Base-by-base conservation (phyloP, 1,140 invertebrate genomes). In the Drosophila seguyi region DNA sequence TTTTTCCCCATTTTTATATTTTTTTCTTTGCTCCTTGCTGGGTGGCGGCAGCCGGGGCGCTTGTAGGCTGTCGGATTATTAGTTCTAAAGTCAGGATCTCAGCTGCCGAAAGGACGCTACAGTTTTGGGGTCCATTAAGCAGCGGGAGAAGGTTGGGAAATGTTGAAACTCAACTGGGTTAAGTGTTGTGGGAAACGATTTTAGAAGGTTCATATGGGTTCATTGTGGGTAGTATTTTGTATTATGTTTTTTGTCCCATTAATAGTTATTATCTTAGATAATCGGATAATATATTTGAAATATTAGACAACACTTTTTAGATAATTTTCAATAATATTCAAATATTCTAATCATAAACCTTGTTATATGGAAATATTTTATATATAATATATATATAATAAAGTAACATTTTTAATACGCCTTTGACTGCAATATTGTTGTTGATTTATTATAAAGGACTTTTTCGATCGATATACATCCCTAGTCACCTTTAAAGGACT, bases 51-150 rank as follows among this genome's bases (percentile, higher is more conserved):
- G 44, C 65, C 76, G 81, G 79, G 81, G 79, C 69, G 85, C 86
- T 90, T 90, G 85, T 90, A 90, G 86, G 85, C 85, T 90, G 85
- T 75, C 86, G 81, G 85, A 88, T 88, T 90, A 90, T 90, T 90
- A 90, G 85, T 90, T 90, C 85, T 90, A 90, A 90, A 90, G 85
- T 90, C 85, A 90, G 86, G 81, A 88, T 84, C 81, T 87, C 81
- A 79, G 65, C 65, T 50, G 75, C 31, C 36, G 52, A 65, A 66
- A 59, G 63, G 63, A 34, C 84, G 41, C 72, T 77, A 66, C 75
- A 56, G 7, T 71, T 71, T 41, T 71, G 34, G 72, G 68, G 80
- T 71, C 82, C 87, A 63, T 83, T 77, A 41, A 60, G 39, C 59
- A 38, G 25, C 2, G 13, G 13, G 25, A 45, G 50, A 39, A 22